Evolutionary conservation across 2,113 vertebrate genomes (phyloP).

Genomic region (Lynx canadensis): DNA sequence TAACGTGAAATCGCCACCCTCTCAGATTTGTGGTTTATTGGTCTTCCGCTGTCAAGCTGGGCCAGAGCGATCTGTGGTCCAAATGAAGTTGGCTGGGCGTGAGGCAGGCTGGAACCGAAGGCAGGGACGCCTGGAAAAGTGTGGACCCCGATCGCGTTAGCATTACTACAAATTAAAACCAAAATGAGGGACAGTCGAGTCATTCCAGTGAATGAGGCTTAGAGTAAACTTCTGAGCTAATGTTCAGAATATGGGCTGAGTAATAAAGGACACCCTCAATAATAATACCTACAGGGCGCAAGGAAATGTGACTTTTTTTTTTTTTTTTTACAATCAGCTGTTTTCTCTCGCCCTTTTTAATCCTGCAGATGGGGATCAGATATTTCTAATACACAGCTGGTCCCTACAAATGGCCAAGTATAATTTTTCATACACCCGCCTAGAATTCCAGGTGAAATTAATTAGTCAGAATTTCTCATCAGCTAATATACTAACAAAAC

Average conservation of each 20-base stretch:
- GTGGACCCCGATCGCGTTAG: conserved; percentile 62
- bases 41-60: background rate
- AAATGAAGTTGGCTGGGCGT: conserved; percentile 66
- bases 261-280: conserved; percentile 83
- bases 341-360: conserved; percentile 75
- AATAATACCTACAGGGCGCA: conserved; percentile 80
- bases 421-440: conserved; percentile 76
- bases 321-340: conserved; percentile 85
- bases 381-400: conserved; percentile 85
- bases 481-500: conserved; percentile 83
- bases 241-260: conserved; percentile 73
- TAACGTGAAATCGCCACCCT: background rate
- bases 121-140: conserved; percentile 35
- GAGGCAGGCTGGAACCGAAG: conserved; percentile 72
- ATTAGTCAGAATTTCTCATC: conserved; percentile 82
- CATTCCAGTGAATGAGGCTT: conserved; percentile 66
- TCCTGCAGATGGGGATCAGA: conserved; percentile 80
- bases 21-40: conserved; percentile 37
- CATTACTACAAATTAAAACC: conserved; percentile 81
- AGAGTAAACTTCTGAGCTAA: conserved; percentile 76
- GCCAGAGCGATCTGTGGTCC: conserved; percentile 50
- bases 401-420: conserved; percentile 79
- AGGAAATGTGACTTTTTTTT: conserved; percentile 66
- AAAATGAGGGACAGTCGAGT: conserved; percentile 77
- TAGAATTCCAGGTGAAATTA: conserved; percentile 86